Evolutionary conservation across 2,888 invertebrate species (phyloP).

Genomic region (Callyntrura guangdongensis): DNA sequence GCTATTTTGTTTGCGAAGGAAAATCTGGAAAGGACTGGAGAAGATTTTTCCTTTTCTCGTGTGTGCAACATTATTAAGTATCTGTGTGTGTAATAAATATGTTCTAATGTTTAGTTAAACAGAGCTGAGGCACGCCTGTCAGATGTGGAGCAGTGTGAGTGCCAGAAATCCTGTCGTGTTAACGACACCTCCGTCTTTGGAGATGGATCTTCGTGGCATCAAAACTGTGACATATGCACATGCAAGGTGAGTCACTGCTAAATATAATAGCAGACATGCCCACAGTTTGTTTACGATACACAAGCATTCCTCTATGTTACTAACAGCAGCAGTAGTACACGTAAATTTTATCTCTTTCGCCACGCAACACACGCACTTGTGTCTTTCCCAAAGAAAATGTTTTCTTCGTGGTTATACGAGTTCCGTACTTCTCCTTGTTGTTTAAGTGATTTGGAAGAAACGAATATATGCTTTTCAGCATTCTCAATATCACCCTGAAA

Average conservation of each 20-base stretch:
- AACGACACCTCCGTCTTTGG: slow-evolving; percentile 92
- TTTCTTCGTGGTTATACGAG: neutral
- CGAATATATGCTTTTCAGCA: slow-evolving; percentile 24
- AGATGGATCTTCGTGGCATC: slow-evolving; percentile 94
- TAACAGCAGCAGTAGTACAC: no score
- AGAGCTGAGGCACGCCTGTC: slow-evolving; percentile 92
- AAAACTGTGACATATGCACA: slow-evolving; percentile 94
- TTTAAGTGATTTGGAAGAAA: slow-evolving; percentile 13
- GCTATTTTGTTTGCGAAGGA: neutral
- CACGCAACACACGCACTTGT: slow-evolving; percentile 6
- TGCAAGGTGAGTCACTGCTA: slow-evolving; percentile 89
- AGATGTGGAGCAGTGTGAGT: slow-evolving; percentile 95
- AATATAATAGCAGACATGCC: slow-evolving; percentile 52
- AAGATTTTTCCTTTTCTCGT: neutral
- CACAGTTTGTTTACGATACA: slow-evolving; percentile 58
- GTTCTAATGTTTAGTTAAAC: slow-evolving; percentile 89
- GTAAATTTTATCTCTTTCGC: neutral
- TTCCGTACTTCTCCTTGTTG: neutral
- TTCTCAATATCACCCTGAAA: neutral
- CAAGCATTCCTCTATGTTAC: no score
- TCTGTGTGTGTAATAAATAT: no score
- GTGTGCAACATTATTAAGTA: slow-evolving; percentile 8
- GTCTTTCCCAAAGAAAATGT: neutral
- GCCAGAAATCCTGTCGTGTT: slow-evolving; percentile 94
- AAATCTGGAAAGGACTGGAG: neutral